Conservation (phyloP, 2,888 invertebrate species). For the Orthosia gothica region DNA sequence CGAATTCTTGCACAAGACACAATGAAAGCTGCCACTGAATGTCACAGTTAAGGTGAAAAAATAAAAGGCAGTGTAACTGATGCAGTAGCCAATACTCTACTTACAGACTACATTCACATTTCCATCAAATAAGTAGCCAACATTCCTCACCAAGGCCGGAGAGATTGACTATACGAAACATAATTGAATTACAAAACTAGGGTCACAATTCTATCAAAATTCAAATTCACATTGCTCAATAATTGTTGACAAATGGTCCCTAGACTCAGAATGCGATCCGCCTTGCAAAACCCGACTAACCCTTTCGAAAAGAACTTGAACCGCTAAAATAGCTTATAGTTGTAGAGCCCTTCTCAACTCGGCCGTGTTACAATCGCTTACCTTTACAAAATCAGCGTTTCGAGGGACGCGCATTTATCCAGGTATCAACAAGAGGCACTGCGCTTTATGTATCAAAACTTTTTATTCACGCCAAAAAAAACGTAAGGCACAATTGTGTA, state of each 20-base stretch:
- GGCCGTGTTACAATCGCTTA: conserved; percentile 79
- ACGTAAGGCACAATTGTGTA: conserved; percentile 81
- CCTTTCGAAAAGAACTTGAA: conserved; percentile 79
- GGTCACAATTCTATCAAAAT: conserved; percentile 70
- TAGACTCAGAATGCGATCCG: conserved; percentile 82
- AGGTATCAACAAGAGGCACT: conserved; percentile 70
- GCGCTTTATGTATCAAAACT: conserved; percentile 74
- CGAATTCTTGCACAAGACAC: conserved; percentile 42
- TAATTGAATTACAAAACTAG: conserved; percentile 72
- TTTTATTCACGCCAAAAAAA: conserved; percentile 76
- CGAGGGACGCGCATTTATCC: conserved; percentile 78
- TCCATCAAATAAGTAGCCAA: conserved; percentile 55
- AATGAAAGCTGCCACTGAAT: conserved; percentile 45
- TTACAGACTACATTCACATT: conserved; percentile 66
- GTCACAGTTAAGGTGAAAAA: conserved; percentile 25
- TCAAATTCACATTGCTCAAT: conserved; percentile 78
- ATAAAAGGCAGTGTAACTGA: conserved; percentile 28
- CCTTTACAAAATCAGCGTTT: conserved; percentile 79
- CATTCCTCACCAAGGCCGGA: conserved; percentile 70
- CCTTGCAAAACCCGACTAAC: conserved; percentile 84
- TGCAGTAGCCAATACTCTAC: conserved; percentile 31
- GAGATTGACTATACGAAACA: conserved; percentile 69
- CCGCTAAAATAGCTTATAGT: conserved; percentile 74
- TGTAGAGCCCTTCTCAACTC: conserved; percentile 79
- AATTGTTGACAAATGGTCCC: conserved; percentile 85